Evolutionary conservation across 2,797 vertebrate genomes (phyloP).

Genomic region (Phoebastria nigripes): DNA sequence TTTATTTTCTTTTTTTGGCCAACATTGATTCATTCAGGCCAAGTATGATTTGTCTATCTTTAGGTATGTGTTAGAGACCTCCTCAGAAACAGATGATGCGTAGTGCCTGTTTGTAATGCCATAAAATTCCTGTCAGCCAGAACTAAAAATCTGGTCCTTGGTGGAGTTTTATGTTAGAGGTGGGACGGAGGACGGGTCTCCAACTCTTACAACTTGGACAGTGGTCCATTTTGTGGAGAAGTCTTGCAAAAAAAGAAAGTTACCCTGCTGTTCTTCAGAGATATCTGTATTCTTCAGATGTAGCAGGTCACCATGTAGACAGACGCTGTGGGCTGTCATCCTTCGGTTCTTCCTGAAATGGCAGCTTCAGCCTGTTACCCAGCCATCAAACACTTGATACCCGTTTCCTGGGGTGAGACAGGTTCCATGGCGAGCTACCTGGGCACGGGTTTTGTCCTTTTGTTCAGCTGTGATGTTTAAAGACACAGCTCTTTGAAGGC

Average conservation of each 20-base stretch:
- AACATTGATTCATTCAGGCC: neutral
- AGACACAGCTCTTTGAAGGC: neutral
- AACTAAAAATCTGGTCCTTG: neutral
- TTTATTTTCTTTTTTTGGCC: neutral
- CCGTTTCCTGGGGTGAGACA: neutral
- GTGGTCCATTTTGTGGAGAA: neutral
- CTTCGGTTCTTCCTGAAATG: neutral
- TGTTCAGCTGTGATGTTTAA: neutral
- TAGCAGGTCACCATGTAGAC: neutral
- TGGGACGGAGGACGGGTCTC: neutral
- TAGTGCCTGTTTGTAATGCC: neutral
- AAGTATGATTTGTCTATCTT: slow-evolving; percentile 14
- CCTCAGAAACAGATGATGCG: neutral
- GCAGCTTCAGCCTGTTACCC: neutral
- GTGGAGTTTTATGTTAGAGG: neutral
- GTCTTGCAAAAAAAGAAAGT: neutral
- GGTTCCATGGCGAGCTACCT: neutral
- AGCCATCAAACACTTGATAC: neutral
- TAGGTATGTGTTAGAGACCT: neutral
- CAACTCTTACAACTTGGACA: neutral
- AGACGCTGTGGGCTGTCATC: neutral
- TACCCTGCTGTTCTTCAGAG: neutral
- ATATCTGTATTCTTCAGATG: neutral
- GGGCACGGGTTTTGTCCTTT: neutral
- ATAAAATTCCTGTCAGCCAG: neutral